Percentiles rank a stretch among this genome's conserved stretches.
Conservation (phyloP, 2,113 vertebrate species). For the Bos javanicus region DNA sequence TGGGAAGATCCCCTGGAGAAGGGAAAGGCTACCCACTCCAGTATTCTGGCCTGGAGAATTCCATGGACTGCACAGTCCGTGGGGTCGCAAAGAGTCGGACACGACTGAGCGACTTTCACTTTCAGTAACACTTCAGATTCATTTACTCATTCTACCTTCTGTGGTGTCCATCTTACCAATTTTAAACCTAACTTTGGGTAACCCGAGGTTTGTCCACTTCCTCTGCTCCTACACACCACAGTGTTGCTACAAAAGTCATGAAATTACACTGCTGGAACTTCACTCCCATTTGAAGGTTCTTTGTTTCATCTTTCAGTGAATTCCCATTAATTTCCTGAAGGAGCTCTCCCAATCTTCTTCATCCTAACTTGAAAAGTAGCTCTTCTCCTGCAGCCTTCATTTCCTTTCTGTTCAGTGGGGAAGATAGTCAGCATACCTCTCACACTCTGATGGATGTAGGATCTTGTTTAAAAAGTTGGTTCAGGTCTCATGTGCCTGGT, state of each 20-base stretch:
- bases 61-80: neutral
- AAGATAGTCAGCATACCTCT: neutral
- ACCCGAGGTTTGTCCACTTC: neutral
- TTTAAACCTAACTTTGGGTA: neutral
- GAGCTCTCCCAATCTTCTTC: neutral
- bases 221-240: neutral
- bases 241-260: neutral
- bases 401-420: neutral
- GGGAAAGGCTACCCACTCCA: no score
- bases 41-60: neutral
- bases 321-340: neutral
- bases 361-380: neutral
- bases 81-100: neutral
- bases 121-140: neutral
- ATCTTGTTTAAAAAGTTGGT: neutral
- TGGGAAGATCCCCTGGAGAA: neutral
- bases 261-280: neutral
- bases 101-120: neutral
- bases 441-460: neutral
- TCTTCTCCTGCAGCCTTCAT: neutral
- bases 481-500: neutral
- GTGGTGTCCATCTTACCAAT: neutral
- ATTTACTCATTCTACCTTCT: neutral
- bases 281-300: neutral
- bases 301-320: neutral